Conservation (phyloP, 1,140 invertebrate genomes). For the Stegodyphus dumicola region DNA sequence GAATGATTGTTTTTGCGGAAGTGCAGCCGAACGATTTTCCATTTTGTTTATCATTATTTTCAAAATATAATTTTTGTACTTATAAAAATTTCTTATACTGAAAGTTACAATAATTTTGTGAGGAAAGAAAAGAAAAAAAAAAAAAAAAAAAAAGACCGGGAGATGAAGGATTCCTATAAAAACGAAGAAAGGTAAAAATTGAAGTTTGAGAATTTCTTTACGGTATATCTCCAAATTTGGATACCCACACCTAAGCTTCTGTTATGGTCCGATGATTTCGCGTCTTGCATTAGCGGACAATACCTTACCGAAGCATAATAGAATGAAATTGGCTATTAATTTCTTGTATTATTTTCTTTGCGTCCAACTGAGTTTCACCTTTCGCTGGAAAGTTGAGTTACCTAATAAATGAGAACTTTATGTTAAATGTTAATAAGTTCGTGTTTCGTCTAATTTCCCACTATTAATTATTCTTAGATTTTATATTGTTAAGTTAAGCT, state of each 20-base stretch:
- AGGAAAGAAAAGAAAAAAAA: neutral
- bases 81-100: too few relatives aligned
- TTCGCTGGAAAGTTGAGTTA: too few relatives aligned
- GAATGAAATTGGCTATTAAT: constrained; percentile 33
- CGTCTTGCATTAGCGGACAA: constrained; percentile 34
- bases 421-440: too few relatives aligned
- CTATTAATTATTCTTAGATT: too few relatives aligned
- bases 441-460: too few relatives aligned
- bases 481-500: too few relatives aligned
- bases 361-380: too few relatives aligned
- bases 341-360: neutral
- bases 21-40: constrained; percentile 52
- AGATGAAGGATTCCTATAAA: constrained; percentile 33
- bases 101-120: too few relatives aligned
- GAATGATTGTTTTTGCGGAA: constrained; percentile 48
- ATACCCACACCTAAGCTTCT: constrained; percentile 24
- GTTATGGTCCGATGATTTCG: constrained; percentile 47
- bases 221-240: constrained; percentile 42
- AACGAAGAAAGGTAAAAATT: constrained; percentile 22
- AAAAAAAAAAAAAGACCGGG: neutral
- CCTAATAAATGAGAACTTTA: too few relatives aligned
- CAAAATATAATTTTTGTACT: constrained; percentile 3
- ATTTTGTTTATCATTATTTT: constrained; percentile 24
- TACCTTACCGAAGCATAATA: constrained; percentile 45
- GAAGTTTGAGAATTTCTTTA: constrained; percentile 20